These are phyloP conservation scores for Aporophyla nigra DNA, from an alignment of 2,888 invertebrate genomes.

Conservation along the genomic window DNA sequence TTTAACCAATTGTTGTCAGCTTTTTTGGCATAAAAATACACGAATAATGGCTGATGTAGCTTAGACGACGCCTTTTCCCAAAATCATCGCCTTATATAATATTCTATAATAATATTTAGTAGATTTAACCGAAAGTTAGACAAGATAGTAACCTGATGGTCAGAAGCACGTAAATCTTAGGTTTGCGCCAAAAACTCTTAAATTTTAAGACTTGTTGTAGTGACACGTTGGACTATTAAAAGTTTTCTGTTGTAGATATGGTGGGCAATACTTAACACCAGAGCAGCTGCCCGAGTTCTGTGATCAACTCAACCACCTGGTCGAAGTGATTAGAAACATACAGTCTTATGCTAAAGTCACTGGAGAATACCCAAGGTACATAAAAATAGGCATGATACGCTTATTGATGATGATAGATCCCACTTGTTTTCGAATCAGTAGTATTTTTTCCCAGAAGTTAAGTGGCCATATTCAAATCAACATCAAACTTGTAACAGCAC, in stretches of 20 bases:
- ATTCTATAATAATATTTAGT: no score
- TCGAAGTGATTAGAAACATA: constrained; percentile 87
- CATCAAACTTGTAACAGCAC: no score
- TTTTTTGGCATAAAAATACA: neutral
- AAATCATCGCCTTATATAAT: neutral
- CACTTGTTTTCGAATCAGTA: neutral
- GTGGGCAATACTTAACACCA: constrained; percentile 86
- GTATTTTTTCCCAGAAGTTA: neutral
- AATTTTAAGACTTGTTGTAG: neutral
- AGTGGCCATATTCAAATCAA: neutral
- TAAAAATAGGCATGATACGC: no score
- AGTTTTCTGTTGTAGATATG: constrained; percentile 76
- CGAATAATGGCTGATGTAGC: neutral
- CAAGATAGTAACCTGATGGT: neutral
- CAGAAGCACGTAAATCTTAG: neutral
- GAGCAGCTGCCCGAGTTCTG: constrained; percentile 88
- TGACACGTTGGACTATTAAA: neutral
- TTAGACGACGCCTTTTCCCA: neutral
- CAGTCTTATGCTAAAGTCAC: constrained; percentile 87
- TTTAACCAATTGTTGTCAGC: neutral
- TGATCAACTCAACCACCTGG: constrained; percentile 85
- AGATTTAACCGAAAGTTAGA: neutral
- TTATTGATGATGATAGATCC: neutral
- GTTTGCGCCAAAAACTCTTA: neutral
- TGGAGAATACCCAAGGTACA: constrained; percentile 87